These are phyloP conservation scores for Ennomos quercinarius DNA, from an alignment of 2,888 invertebrate genomes.

Conservation along the genomic window DNA sequence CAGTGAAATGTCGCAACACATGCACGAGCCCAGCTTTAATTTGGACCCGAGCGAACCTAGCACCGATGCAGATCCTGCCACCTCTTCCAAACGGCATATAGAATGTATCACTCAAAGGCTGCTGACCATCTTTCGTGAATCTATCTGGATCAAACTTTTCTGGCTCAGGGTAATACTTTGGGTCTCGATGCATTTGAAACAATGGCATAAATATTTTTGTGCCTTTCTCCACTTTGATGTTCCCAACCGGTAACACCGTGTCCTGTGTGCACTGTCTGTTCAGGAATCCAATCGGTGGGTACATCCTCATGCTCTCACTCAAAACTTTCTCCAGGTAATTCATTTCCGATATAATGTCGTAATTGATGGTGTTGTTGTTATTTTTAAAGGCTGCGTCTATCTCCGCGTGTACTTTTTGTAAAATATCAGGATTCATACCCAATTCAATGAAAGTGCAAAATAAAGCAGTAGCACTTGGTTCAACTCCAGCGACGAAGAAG, in stretches of 20 bases:
- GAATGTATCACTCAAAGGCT: slow-evolving; percentile 37
- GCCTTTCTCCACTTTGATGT: slow-evolving; percentile 61
- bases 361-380: too few species aligned
- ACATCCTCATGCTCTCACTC: slow-evolving; percentile 34
- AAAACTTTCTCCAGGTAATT: too few species aligned
- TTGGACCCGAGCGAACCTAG: slow-evolving; percentile 45
- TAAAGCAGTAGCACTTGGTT: too few species aligned
- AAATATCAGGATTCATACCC: too few species aligned
- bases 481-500: too few species aligned
- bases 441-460: too few species aligned
- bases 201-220: slow-evolving; percentile 58
- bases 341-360: too few species aligned
- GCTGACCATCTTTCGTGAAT: slow-evolving; percentile 37
- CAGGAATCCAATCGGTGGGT: slow-evolving; percentile 61
- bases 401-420: too few species aligned
- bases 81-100: slow-evolving; percentile 65
- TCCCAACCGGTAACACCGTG: slow-evolving; percentile 61
- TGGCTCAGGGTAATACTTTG: slow-evolving; percentile 75
- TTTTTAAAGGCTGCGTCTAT: too few species aligned
- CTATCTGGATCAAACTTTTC: slow-evolving; percentile 63
- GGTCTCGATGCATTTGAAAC: too few species aligned
- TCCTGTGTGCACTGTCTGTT: slow-evolving; percentile 54
- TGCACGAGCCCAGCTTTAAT: slow-evolving; percentile 28
- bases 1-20: slow-evolving; percentile 23
- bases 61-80: slow-evolving; percentile 49